Evolutionary conservation across 1,140 invertebrate species (phyloP).

Genomic region (Macrocentrus cingulum): DNA sequence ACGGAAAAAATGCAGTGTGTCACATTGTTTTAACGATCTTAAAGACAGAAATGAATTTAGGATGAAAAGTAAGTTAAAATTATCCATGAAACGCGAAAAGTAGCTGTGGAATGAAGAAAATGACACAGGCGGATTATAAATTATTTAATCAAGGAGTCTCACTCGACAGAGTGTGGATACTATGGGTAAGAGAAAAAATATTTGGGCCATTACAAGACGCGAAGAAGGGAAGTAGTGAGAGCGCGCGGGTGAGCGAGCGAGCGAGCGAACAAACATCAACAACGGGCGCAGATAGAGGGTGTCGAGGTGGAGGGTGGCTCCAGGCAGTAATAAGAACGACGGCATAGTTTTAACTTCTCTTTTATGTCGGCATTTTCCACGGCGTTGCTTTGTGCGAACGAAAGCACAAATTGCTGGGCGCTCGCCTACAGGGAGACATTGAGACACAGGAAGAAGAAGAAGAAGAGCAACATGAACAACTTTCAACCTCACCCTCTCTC

Average conservation of each 20-base stretch:
- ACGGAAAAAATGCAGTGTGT: no score
- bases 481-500: constrained; percentile 5
- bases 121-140: constrained; percentile 22
- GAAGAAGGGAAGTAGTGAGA: constrained; percentile 13
- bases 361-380: constrained; percentile 56
- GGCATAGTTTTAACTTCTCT: constrained; percentile 61
- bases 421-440: constrained; percentile 59
- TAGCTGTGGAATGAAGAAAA: not conserved
- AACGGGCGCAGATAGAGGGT: constrained; percentile 22
- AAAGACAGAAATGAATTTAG: no score
- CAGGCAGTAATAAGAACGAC: constrained; percentile 60
- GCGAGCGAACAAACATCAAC: constrained; percentile 31
- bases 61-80: no score
- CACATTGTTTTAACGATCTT: no score
- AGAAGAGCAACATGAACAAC: constrained; percentile 16
- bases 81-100: no score
- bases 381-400: constrained; percentile 57
- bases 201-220: constrained; percentile 29
- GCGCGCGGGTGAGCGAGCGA: constrained; percentile 15
- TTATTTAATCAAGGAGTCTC: constrained; percentile 30
- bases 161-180: constrained; percentile 10
- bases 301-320: constrained; percentile 45
- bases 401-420: constrained; percentile 58
- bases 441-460: constrained; percentile 46
- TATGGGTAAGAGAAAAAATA: constrained; percentile 23